Evolutionary conservation across 2,113 vertebrate species (phyloP).

Genomic region (Penelope pileata): DNA sequence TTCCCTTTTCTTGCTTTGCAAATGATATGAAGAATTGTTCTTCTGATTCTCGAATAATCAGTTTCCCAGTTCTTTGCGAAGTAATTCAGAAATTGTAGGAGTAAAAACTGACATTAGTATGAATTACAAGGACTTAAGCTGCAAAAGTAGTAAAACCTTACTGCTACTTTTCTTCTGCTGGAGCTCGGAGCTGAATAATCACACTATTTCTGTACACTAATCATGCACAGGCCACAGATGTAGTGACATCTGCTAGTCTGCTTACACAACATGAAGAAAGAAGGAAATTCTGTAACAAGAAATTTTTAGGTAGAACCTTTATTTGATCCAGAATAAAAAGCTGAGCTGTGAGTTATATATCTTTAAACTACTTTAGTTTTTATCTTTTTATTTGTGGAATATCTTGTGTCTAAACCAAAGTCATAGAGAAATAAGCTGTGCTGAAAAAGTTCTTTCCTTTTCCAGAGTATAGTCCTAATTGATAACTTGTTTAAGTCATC

Average conservation of each 20-base stretch:
- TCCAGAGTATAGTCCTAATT: neutral
- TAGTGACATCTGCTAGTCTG: neutral
- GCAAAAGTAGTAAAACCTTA: neutral
- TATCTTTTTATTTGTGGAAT: neutral
- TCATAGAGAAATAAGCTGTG: neutral
- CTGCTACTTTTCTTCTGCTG: neutral
- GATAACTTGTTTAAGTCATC: neutral
- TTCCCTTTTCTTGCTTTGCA: neutral
- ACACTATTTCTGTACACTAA: neutral
- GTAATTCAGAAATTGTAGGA: neutral
- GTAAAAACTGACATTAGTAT: neutral
- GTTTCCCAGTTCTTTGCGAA: neutral
- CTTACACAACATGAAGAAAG: neutral
- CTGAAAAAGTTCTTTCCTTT: neutral
- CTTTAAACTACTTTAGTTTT: neutral
- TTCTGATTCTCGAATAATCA: neutral
- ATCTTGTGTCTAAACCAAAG: neutral
- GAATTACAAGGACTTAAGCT: neutral
- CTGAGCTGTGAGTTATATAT: neutral
- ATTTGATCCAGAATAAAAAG: neutral
- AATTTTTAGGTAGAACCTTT: neutral
- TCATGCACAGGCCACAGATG: neutral
- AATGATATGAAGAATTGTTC: neutral
- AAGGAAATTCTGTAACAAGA: neutral
- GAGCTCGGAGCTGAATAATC: neutral